Percentiles rank a stretch among this genome's conserved stretches.
These are phyloP conservation scores for Leptinotarsa juncta DNA, from an alignment of 2,888 invertebrate genomes.

Conservation along the genomic window DNA sequence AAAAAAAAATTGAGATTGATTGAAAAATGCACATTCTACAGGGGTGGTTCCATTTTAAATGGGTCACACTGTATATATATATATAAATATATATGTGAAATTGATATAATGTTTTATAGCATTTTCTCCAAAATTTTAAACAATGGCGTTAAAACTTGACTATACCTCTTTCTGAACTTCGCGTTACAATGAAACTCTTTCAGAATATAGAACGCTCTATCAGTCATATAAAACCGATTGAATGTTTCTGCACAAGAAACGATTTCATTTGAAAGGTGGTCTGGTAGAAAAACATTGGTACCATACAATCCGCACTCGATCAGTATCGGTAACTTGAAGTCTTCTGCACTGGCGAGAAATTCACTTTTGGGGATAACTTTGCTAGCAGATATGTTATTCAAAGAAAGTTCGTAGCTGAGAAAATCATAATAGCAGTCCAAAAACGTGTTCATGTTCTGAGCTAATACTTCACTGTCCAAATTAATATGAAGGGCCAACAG, in stretches of 20 bases:
- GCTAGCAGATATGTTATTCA: background rate
- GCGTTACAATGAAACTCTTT: background rate
- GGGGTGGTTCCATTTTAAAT: too few species aligned
- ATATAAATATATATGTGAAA: too few species aligned
- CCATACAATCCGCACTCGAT: background rate
- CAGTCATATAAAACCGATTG: background rate
- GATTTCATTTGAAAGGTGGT: background rate
- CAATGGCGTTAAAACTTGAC: background rate
- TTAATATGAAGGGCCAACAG: background rate
- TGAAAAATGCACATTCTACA: too few species aligned
- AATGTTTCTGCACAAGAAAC: background rate
- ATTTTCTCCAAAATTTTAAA: background rate
- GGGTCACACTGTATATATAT: too few species aligned
- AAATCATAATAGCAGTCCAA: background rate
- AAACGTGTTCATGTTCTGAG: background rate
- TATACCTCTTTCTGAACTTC: background rate
- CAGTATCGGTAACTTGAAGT: background rate
- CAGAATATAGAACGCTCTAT: background rate
- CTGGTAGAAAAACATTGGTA: conserved; percentile 5
- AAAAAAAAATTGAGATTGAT: too few species aligned
- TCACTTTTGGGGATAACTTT: background rate
- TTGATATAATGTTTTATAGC: too few species aligned
- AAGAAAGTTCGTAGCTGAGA: background rate
- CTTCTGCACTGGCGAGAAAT: background rate
- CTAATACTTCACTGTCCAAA: background rate